Evolutionary conservation across 2,888 invertebrate genomes (phyloP).

Genomic region (Chymomyza amoena): DNA sequence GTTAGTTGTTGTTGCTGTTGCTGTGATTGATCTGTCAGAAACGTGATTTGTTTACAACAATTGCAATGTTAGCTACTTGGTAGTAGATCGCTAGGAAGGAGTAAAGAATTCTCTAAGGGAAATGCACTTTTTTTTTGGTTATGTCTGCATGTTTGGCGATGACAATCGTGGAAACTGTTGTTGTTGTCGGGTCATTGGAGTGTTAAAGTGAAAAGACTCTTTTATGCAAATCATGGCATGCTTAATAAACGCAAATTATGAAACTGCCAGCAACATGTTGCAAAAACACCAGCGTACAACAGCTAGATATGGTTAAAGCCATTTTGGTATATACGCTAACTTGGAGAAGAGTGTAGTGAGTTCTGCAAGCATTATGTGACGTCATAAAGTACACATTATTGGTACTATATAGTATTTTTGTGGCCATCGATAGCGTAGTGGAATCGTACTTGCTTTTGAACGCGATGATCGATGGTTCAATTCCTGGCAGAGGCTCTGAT

Average conservation of each 20-base stretch:
- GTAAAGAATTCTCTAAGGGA: neutral
- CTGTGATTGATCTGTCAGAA: slow-evolving; percentile 62
- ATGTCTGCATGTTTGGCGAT: slow-evolving; percentile 40
- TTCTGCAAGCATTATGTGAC: neutral
- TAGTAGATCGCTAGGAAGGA: neutral
- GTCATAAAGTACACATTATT: neutral
- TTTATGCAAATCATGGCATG: slow-evolving; percentile 64
- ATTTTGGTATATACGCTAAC: neutral
- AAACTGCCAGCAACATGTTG: slow-evolving; percentile 56
- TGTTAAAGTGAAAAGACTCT: slow-evolving; percentile 35
- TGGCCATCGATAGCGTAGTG: too few species aligned
- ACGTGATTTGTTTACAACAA: slow-evolving; percentile 67
- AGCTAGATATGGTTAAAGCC: slow-evolving; percentile 15
- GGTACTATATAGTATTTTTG: neutral
- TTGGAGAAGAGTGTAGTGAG: neutral
- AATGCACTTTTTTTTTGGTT: neutral
- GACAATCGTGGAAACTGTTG: slow-evolving; percentile 31
- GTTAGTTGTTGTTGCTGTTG: slow-evolving; percentile 26
- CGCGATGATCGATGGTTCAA: too few species aligned
- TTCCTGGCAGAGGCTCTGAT: too few species aligned
- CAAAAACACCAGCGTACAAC: slow-evolving; percentile 21
- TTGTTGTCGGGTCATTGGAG: neutral
- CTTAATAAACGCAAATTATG: slow-evolving; percentile 72
- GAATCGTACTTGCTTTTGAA: too few species aligned
- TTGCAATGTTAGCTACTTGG: slow-evolving; percentile 38